Conservation (phyloP, 1,140 invertebrate genomes). For the Patella vulgata region DNA sequence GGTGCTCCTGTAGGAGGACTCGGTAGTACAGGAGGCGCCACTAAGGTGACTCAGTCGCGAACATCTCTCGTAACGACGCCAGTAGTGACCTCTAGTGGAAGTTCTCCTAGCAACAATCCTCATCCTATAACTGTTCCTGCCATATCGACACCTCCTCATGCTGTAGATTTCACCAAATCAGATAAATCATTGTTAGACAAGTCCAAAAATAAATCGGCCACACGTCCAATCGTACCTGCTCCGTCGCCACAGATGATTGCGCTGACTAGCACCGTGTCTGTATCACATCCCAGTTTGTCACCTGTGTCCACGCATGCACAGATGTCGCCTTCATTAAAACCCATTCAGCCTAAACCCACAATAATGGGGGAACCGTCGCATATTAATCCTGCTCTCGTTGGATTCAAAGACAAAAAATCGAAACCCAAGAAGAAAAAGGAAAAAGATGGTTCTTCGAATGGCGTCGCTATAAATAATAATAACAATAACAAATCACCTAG, state of each 20-base stretch:
- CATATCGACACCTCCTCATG: conserved; percentile 16
- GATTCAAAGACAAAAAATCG: conserved; percentile 62
- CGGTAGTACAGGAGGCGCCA: conserved; percentile 19
- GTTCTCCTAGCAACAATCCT: conserved; percentile 9
- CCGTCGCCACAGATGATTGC: conserved; percentile 44
- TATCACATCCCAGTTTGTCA: conserved; percentile 40
- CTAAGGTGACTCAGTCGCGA: conserved; percentile 25
- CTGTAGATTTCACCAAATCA: conserved; percentile 21
- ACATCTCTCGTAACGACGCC: conserved; percentile 10
- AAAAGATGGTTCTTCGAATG: conserved; percentile 57
- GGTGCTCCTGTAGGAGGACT: conserved; percentile 30
- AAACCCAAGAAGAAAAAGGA: conserved; percentile 37
- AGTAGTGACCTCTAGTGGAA: conserved; percentile 3
- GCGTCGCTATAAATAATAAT: conserved; percentile 8
- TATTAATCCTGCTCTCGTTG: conserved; percentile 56
- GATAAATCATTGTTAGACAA: conserved; percentile 20
- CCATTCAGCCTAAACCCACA: conserved; percentile 67
- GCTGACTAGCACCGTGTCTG: conserved; percentile 31
- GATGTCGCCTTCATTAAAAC: conserved; percentile 57
- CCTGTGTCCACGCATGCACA: conserved; percentile 46
- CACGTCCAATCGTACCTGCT: conserved; percentile 58
- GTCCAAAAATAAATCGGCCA: conserved; percentile 33
- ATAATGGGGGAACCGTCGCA: conserved; percentile 59
- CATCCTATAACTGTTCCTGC: conserved; percentile 27
- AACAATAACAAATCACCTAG: conserved; percentile 20